These are phyloP conservation scores for Oligia latruncula DNA, from an alignment of 2,888 invertebrate genomes.

Conservation along the genomic window DNA sequence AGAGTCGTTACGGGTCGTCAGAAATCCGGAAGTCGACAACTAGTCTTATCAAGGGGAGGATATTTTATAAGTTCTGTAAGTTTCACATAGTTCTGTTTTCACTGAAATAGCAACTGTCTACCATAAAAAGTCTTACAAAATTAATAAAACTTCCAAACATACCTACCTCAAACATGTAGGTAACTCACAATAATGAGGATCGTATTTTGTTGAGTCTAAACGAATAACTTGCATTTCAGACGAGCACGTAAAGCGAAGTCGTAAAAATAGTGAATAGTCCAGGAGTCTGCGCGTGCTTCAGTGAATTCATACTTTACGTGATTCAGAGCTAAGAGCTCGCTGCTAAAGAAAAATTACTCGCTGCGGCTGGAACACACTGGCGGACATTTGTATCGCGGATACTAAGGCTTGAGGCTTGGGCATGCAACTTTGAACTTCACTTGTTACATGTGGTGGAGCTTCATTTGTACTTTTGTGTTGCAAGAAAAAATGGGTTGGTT, in stretches of 20 bases:
- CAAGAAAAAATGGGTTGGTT: not conserved
- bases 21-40: no score
- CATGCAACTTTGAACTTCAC: slow-evolving; percentile 9
- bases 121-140: not conserved
- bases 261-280: slow-evolving; percentile 77
- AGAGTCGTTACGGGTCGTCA: not conserved
- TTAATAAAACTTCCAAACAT: slow-evolving; percentile 14
- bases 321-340: slow-evolving; percentile 69
- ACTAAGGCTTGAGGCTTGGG: slow-evolving; percentile 2
- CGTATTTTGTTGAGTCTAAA: slow-evolving; percentile 58
- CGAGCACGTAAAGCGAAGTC: slow-evolving; percentile 70
- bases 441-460: slow-evolving; percentile 38
- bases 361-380: slow-evolving; percentile 50
- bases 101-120: no score
- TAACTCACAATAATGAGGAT: slow-evolving; percentile 48
- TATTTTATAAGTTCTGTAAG: no score
- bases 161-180: slow-evolving; percentile 11
- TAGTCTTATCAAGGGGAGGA: not conserved
- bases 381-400: slow-evolving; percentile 50
- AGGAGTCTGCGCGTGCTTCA: slow-evolving; percentile 69
- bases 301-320: slow-evolving; percentile 79
- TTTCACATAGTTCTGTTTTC: no score
- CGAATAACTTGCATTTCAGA: slow-evolving; percentile 59
- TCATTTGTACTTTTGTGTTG: slow-evolving; percentile 12
- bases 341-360: slow-evolving; percentile 61